Evolutionary conservation across 2,888 invertebrate species (phyloP).

Genomic region (Tiliacea aurago): DNA sequence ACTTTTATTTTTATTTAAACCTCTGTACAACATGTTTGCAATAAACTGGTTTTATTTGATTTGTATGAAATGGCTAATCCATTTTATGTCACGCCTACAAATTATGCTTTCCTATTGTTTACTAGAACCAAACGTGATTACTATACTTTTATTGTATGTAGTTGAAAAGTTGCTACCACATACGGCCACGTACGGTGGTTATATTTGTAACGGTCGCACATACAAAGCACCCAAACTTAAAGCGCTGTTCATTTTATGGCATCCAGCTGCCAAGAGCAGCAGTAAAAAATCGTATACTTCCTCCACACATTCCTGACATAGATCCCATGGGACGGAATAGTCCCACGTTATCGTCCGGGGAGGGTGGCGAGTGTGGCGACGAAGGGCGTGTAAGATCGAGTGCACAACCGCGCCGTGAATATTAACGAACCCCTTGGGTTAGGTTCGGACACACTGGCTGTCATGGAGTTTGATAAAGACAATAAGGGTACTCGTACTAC

Average conservation of each 20-base stretch:
- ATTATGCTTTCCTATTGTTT: background rate
- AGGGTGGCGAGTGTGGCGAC: conserved; percentile 60
- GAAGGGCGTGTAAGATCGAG: conserved; percentile 64
- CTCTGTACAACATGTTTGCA: too few relatives aligned
- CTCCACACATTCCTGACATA: conserved; percentile 23
- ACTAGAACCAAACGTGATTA: background rate
- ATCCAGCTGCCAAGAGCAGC: conserved; percentile 1
- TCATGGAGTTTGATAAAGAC: conserved; percentile 7
- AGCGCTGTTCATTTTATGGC: background rate
- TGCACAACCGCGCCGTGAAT: conserved; percentile 62
- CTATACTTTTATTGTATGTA: background rate
- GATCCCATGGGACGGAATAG: conserved; percentile 62
- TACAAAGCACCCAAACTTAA: background rate
- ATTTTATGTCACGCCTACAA: background rate
- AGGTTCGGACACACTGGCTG: conserved; percentile 20
- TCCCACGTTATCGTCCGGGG: conserved; percentile 52
- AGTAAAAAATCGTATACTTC: conserved; percentile 3
- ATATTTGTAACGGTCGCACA: background rate
- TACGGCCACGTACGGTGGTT: too few relatives aligned
- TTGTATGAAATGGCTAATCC: background rate
- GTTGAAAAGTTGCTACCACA: background rate
- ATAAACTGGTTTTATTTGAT: too few relatives aligned
- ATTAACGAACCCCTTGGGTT: conserved; percentile 62
- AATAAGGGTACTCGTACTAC: conserved; percentile 14
- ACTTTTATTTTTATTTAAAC: too few relatives aligned